These are phyloP conservation scores for Drepanosiphum platanoidis DNA, from an alignment of 2,888 invertebrate species.

Conservation along the genomic window DNA sequence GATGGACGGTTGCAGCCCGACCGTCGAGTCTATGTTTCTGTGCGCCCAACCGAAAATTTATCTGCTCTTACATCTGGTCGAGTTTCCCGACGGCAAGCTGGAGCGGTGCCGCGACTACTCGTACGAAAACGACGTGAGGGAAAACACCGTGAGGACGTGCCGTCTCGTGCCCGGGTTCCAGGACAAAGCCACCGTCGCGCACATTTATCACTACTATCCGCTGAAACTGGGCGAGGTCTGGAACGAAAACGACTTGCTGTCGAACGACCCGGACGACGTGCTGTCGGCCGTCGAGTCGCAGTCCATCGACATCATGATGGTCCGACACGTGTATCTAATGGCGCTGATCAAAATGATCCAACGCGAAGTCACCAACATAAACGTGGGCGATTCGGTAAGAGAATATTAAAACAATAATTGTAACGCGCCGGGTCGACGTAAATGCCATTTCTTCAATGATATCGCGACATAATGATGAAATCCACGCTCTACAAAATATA, in stretches of 20 bases:
- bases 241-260: slow-evolving; percentile 14
- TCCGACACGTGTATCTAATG: not conserved
- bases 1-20: not conserved
- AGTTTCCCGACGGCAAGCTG: not conserved
- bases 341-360: slow-evolving; percentile 2
- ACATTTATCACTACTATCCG: slow-evolving; percentile 37
- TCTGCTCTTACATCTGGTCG: not conserved
- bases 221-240: slow-evolving; percentile 36
- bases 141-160: slow-evolving; percentile 9
- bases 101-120: not conserved
- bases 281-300: not conserved
- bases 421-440: no score
- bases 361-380: not conserved
- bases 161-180: not conserved
- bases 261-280: not conserved
- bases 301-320: not conserved
- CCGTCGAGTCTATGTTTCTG: slow-evolving; percentile 16
- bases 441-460: no score
- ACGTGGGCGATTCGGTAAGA: not conserved
- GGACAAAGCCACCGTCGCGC: slow-evolving; percentile 43
- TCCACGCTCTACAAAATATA: no score
- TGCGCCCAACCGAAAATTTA: slow-evolving; percentile 38
- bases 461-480: no score
- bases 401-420: no score
- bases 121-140: not conserved